phyloP scores from a whole-genome alignment of 2,113 vertebrate species.

The Motacilla tschutschensis region DNA sequence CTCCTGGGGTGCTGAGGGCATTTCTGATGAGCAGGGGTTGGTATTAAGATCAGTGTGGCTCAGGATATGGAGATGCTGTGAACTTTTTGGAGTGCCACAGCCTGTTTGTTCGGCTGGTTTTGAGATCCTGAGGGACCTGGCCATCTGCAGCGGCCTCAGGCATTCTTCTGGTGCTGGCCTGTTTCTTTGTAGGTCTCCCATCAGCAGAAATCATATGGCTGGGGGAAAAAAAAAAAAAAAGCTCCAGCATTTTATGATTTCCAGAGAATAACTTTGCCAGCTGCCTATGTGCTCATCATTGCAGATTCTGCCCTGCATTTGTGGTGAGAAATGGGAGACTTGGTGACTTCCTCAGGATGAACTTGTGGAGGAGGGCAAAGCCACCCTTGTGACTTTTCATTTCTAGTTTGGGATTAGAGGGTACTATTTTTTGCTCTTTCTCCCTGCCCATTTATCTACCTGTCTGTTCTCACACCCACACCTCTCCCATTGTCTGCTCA shows the following conservation, averaged over 20 bases:
- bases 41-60: neutral
- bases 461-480: neutral
- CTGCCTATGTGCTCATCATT: neutral
- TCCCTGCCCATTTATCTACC: neutral
- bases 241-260: neutral
- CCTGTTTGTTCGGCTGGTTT: neutral
- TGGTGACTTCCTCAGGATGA: neutral
- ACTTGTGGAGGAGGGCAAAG: neutral
- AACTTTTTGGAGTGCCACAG: neutral
- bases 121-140: neutral
- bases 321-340: neutral
- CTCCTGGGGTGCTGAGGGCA: neutral
- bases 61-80: neutral
- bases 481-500: neutral
- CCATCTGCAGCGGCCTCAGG: neutral
- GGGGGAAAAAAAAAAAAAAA: neutral
- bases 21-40: neutral
- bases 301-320: neutral
- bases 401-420: neutral
- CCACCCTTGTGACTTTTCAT: neutral
- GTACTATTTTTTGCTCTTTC: neutral
- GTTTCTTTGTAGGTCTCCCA: neutral
- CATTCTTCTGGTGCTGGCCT: neutral
- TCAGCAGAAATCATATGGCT: conserved; percentile 18
- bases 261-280: neutral